Percentiles rank a stretch among this genome's conserved stretches.
Evolutionary conservation across 2,113 vertebrate genomes (phyloP).

Genomic region (Campylorhamphus procurvoides): DNA sequence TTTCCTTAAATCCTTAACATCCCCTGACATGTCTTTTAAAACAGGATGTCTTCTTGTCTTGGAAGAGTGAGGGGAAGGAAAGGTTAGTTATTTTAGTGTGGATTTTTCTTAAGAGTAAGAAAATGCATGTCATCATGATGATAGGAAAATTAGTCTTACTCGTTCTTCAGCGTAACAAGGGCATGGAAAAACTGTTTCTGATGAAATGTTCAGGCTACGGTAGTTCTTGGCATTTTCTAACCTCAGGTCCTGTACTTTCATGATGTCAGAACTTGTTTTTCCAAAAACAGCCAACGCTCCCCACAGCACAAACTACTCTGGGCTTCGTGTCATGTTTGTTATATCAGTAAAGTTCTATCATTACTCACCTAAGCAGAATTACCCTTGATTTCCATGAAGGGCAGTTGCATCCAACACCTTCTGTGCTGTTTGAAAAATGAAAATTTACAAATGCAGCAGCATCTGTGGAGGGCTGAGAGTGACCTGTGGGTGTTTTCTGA

Average conservation of each 20-base stretch:
- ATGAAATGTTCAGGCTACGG: not conserved
- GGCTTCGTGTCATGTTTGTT: not conserved
- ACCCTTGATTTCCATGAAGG: not conserved
- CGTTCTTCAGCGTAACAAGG: not conserved
- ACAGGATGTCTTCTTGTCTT: not conserved
- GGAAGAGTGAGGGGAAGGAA: not conserved
- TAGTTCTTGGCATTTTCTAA: not conserved
- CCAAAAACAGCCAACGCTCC: not conserved
- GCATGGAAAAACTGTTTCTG: not conserved
- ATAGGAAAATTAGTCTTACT: not conserved
- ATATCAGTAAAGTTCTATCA: rapidly evolving
- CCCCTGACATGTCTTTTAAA: not conserved
- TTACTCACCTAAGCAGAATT: not conserved
- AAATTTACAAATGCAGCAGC: rapidly evolving
- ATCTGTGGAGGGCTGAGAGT: not conserved
- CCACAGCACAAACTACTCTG: not conserved
- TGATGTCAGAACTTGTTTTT: not conserved
- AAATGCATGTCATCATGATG: not conserved
- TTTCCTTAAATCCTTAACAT: not conserved
- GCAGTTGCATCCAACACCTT: not conserved
- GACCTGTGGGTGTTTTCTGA: not conserved
- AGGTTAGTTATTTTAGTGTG: not conserved
- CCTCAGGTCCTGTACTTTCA: not conserved
- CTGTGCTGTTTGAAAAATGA: not conserved
- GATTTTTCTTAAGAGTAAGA: not conserved